A percentile compares a stretch with the other conserved stretches of the same genome.
phyloP scores from a whole-genome alignment of 2,888 invertebrate genomes.

The Noctuana brunneofusca region DNA sequence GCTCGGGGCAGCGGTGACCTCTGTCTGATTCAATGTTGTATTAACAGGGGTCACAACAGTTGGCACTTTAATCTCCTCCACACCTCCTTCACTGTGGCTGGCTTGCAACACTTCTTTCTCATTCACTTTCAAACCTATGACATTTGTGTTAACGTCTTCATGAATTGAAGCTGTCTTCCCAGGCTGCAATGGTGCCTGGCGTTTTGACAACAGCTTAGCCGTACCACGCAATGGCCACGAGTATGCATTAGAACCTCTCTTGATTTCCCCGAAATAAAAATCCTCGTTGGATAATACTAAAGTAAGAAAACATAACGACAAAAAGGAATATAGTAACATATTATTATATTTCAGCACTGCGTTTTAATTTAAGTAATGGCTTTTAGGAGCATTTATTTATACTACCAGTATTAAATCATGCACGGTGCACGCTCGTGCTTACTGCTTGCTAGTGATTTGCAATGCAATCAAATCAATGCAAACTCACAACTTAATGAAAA shows the following conservation, averaged over 20 bases:
- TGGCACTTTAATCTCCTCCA: conserved; percentile 10
- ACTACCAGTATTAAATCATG: conserved; percentile 11
- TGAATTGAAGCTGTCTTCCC: conserved; percentile 1
- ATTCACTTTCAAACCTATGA: background rate
- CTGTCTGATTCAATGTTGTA: background rate
- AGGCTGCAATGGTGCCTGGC: conserved; percentile 40
- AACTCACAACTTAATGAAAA: conserved; percentile 13
- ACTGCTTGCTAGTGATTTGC: conserved; percentile 22
- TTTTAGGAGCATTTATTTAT: conserved; percentile 3
- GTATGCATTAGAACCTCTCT: conserved; percentile 38
- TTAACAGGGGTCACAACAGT: background rate
- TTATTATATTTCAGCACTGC: conserved; percentile 24
- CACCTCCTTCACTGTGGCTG: conserved; percentile 44
- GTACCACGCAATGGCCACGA: conserved; percentile 51
- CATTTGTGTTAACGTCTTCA: conserved; percentile 7
- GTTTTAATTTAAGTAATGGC: conserved; percentile 2
- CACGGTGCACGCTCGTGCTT: conserved; percentile 18
- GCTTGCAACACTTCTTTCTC: conserved; percentile 21
- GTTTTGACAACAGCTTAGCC: conserved; percentile 39
- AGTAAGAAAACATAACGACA: conserved; percentile 35
- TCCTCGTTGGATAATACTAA: conserved; percentile 33
- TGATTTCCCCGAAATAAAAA: conserved; percentile 11
- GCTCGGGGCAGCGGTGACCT: background rate
- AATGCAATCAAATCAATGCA: conserved; percentile 21
- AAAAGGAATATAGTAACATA: conserved; percentile 36